A percentile compares a stretch with the other conserved stretches of the same genome.
phyloP scores from a whole-genome alignment of 2,888 invertebrate species.

The Trissonchulus latispiculum region DNA sequence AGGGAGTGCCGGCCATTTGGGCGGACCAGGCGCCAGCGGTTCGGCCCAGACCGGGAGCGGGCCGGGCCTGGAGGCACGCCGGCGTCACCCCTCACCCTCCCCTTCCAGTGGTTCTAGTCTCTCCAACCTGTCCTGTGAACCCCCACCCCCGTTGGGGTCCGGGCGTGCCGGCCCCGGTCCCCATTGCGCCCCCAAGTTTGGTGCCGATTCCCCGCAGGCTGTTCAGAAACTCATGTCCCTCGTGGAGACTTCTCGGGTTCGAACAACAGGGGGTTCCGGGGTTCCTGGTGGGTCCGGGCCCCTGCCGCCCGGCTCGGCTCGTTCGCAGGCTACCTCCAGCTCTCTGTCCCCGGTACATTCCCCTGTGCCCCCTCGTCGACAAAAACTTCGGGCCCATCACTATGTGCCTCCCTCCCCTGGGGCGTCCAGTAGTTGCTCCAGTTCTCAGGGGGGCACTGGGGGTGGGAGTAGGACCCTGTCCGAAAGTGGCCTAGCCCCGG shows the following conservation, averaged over 20 bases:
- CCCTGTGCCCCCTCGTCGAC: constrained; percentile 2
- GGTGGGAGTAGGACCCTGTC: too few relatives aligned
- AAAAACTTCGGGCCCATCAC: background rate
- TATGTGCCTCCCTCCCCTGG: background rate
- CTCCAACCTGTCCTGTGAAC: background rate
- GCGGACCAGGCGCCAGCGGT: background rate
- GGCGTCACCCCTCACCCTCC: background rate
- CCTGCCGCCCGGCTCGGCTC: background rate
- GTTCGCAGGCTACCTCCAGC: background rate
- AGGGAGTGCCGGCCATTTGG: background rate
- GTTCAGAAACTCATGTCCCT: constrained; percentile 86
- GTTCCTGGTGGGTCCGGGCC: too few relatives aligned
- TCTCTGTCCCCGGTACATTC: background rate
- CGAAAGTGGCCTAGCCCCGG: background rate
- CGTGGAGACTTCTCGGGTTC: constrained; percentile 26
- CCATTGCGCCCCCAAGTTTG: constrained; percentile 42
- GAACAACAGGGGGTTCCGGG: too few relatives aligned
- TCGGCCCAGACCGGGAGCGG: background rate
- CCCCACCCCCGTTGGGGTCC: too few relatives aligned
- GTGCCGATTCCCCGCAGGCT: constrained; percentile 90
- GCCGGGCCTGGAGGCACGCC: background rate
- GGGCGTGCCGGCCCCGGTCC: background rate
- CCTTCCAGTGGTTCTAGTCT: background rate
- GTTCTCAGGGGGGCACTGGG: background rate
- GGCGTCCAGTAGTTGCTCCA: background rate